Evolutionary conservation across 1,140 invertebrate species (phyloP), one percentile per base, ranked within the genome.

Genomic region (Protaetia brevitarsis): DNA sequence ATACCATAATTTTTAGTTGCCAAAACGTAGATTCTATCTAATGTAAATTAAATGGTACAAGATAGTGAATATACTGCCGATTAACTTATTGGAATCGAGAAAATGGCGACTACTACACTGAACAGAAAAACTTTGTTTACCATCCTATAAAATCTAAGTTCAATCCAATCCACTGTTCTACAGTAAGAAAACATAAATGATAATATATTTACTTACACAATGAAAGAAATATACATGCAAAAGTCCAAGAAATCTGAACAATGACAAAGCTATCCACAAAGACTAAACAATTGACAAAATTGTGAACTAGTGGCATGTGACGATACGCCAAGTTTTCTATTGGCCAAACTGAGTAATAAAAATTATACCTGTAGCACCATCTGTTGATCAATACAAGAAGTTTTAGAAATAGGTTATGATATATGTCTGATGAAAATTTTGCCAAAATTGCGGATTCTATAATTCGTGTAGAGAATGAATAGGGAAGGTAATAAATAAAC

Each of bases 201-300:
- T 31, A 59, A 27, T 11, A 16, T 59, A 59, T 63, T 13, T 69
- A 69, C 68, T 69, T 66, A 69, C 68, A 66, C 28, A 68, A 45
- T 41, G 27, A 62, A 58, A 57, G 51, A 41, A 31, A 64, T 57
- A 63, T 66, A 66, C 60, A 64, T 51, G 60, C 68, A 51, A 69
- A 66, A 69, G 60, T 66, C 61, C 59, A 66, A 69, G 63, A 66
- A 68, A 57, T 64, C 59, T 65, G 64, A 69, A 63, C 29, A 61
- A 69, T 69, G 64, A 69, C 68, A 69, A 62, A 57, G 64, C 68
- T 66, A 64, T 64, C 59, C 68, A 65, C 68, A 66, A 63, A 60
- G 58, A 64, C 64, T 63, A 66, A 60, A 62, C 64, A 69, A 68
- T 29, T 31, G 57, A 65, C 59, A 65, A 65, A 59, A 58, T 65